A percentile compares a stretch with the other conserved stretches of the same genome.
Evolutionary conservation across 2,797 vertebrate species (phyloP).

Genomic region (Chelon labrosus): DNA sequence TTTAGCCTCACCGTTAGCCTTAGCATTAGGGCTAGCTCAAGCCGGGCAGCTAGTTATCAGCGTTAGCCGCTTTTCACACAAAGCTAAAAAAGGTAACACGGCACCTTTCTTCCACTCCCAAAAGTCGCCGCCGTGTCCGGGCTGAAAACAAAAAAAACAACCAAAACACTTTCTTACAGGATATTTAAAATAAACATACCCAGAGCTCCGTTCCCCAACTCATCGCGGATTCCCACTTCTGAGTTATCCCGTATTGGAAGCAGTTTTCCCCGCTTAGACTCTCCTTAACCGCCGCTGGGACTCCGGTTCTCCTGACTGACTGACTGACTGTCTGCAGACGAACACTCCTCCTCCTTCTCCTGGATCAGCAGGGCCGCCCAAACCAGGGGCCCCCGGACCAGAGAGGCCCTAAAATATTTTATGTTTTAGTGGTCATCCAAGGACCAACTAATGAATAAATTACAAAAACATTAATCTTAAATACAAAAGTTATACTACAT

Average conservation of each 20-base stretch:
- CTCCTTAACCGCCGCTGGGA: slow-evolving; percentile 65
- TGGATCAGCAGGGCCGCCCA: slow-evolving; percentile 56
- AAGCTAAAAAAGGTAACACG: slow-evolving; percentile 68
- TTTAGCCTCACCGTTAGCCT: slow-evolving; percentile 34
- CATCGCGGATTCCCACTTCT: slow-evolving; percentile 78
- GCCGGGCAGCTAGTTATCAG: slow-evolving; percentile 37
- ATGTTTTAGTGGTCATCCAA: too few relatives aligned
- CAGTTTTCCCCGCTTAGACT: slow-evolving; percentile 71
- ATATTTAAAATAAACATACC: slow-evolving; percentile 76
- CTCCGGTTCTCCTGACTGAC: slow-evolving; percentile 59
- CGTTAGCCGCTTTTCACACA: slow-evolving; percentile 59
- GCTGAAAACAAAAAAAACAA: slow-evolving; percentile 4
- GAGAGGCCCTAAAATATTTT: background rate
- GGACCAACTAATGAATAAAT: too few relatives aligned
- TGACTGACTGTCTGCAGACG: slow-evolving; percentile 42
- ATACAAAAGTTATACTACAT: too few relatives aligned
- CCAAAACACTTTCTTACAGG: background rate
- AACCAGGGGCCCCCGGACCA: slow-evolving; percentile 28
- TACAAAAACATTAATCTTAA: too few relatives aligned
- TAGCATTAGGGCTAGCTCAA: too few relatives aligned
- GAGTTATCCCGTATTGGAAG: slow-evolving; percentile 71
- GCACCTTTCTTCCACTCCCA: slow-evolving; percentile 69
- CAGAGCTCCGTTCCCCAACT: slow-evolving; percentile 92
- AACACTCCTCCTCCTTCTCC: slow-evolving; percentile 42
- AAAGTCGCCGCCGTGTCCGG: slow-evolving; percentile 27